These are phyloP conservation scores for Motacilla tschutschensis DNA, from an alignment of 2,113 vertebrate species.

Conservation along the genomic window DNA sequence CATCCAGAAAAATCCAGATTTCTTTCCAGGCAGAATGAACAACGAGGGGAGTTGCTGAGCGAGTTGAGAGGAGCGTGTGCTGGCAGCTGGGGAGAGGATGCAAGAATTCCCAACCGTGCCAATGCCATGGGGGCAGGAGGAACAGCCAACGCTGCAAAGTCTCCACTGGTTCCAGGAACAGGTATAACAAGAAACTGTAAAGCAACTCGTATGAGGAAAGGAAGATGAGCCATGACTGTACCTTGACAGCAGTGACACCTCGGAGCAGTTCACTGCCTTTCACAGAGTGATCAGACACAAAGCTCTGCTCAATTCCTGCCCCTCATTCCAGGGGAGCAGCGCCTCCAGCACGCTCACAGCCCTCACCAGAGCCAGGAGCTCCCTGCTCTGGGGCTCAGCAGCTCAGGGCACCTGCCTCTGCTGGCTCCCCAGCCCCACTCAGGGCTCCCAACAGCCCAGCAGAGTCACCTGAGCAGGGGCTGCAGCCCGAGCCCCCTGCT, in stretches of 20 bases:
- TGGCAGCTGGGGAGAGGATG: conserved; percentile 54
- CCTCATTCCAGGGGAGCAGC: accelerated
- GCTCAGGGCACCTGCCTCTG: background rate
- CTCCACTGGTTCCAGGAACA: conserved; percentile 56
- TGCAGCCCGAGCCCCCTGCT: background rate
- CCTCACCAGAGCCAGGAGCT: background rate
- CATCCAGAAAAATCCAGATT: background rate
- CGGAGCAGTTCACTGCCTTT: background rate
- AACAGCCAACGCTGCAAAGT: conserved; percentile 59
- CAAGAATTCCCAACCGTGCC: conserved; percentile 30
- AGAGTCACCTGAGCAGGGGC: background rate
- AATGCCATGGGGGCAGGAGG: conserved; percentile 67
- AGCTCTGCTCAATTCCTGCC: background rate
- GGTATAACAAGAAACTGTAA: conserved; percentile 63
- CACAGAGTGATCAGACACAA: background rate
- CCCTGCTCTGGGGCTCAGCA: background rate
- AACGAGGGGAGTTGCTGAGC: background rate
- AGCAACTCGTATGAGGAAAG: conserved; percentile 32
- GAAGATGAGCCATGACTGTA: conserved; percentile 13
- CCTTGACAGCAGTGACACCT: conserved; percentile 45
- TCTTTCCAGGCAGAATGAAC: background rate
- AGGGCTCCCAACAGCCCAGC: background rate
- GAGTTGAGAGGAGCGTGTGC: background rate
- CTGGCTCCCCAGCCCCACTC: background rate
- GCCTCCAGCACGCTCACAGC: background rate